These are phyloP conservation scores for Phoeniculus purpureus DNA, from an alignment of 2,797 vertebrate species.

Conservation along the genomic window DNA sequence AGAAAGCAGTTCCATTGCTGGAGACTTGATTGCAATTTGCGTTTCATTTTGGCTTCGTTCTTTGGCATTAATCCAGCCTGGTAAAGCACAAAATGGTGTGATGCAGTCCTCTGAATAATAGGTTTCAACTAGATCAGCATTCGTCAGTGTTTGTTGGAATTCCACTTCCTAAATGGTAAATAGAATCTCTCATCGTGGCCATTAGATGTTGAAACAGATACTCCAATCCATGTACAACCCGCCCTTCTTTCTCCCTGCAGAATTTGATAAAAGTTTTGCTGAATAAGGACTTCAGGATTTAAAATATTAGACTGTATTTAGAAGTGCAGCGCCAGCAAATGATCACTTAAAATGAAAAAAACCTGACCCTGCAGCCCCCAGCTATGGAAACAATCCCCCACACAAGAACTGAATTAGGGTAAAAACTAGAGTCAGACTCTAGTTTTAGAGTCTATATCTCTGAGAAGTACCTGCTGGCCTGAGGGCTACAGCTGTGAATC, in stretches of 20 bases:
- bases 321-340: background rate
- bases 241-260: background rate
- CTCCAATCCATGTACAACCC: background rate
- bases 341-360: background rate
- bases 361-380: background rate
- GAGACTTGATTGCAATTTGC: background rate
- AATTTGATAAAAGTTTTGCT: background rate
- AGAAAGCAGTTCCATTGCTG: conserved; percentile 42
- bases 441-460: background rate
- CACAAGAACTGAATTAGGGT: background rate
- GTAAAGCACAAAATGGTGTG: conserved; percentile 36
- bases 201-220: background rate
- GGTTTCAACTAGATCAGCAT: conserved; percentile 30
- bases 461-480: background rate
- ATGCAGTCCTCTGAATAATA: background rate
- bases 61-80: conserved; percentile 16
- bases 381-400: background rate
- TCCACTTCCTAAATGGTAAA: conserved; percentile 4
- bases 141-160: conserved; percentile 2
- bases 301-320: background rate
- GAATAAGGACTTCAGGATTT: background rate
- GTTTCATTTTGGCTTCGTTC: background rate
- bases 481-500: background rate
- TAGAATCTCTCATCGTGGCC: background rate
- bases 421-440: background rate